Evolutionary conservation across 35 echinoderm and acorn worm species (phyloP), one percentile per base, ranked within the genome.

Genomic region (Holothuria glaberrima): DNA sequence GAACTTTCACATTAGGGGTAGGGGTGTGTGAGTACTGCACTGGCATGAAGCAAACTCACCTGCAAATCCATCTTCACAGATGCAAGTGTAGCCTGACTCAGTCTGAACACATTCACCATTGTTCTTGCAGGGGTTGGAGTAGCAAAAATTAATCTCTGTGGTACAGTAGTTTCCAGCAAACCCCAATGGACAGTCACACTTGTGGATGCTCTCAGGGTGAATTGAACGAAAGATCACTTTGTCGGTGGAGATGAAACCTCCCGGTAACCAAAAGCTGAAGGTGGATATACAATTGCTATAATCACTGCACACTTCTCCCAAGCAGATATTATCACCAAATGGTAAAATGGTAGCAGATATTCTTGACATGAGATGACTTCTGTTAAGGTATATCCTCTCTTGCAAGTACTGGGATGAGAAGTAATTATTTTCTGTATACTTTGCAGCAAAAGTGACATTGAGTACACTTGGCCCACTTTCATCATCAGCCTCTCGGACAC

Each of bases 71-170:
- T 90, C 68, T 24, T 90, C 62, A 83, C 97, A 98, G 27, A 95
- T 82, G 54, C 93, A 99, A 1, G 97, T 95, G 61, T 99, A 99
- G 4, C 93, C 97, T 27, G 68, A 73, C 50, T 95, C 97, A 30
- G 72, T 99, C 88, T 91, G 93, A 6, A 95, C 75, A 59, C 97
- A 99, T 22, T 91, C 83, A 1, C 91, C 97, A 70, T 86, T 88
- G 48, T 94, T 99, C 34, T 83, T 56, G 48, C 97, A 99, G 12
- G 97, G 97, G 58, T 99, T 88, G 35, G 97, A 93, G 86, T 99
- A 99, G 91, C 97, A 99, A 46, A 93, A 94, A 91, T 99, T 99
- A 88, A 99, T 93, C 67, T 99, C 93, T 20, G 97, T 99, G 41
- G 80, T 92, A 48, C 97, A 99, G 61, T 93, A 99, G 74, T 99